A percentile compares a stretch with the other conserved stretches of the same genome.
phyloP scores from a whole-genome alignment of 2,113 vertebrate species.

The Lophotis ruficrista region DNA sequence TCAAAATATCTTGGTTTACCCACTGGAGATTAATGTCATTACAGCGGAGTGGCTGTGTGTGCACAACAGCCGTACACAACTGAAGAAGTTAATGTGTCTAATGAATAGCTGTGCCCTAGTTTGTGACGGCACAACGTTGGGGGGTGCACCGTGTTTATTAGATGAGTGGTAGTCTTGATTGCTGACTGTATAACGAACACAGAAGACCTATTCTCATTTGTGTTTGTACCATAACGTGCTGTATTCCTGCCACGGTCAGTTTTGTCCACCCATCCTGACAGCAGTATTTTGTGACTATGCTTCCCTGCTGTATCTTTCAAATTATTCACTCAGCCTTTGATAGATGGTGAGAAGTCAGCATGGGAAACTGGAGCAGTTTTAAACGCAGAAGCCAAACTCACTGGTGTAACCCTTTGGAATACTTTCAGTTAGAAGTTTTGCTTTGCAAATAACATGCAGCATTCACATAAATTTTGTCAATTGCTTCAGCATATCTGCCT shows the following conservation, averaged over 20 bases:
- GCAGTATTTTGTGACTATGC: not conserved
- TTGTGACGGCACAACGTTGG: not conserved
- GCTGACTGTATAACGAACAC: not conserved
- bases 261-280: not conserved
- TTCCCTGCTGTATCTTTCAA: not conserved
- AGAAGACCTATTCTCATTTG: not conserved
- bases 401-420: not conserved
- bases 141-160: not conserved
- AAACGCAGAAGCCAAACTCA: not conserved
- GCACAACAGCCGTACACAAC: not conserved
- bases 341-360: not conserved
- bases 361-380: not conserved
- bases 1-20: constrained; percentile 24
- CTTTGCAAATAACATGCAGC: not conserved
- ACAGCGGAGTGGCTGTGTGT: not conserved
- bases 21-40: not conserved
- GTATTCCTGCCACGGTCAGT: not conserved
- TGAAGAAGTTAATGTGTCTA: not conserved
- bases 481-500: not conserved
- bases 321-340: not conserved
- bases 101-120: constrained; percentile 20
- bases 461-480: not conserved
- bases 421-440: not conserved
- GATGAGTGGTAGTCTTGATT: not conserved
- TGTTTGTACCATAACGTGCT: not conserved